Percentiles rank a stretch among this genome's conserved stretches.
Conservation (phyloP, 2,797 vertebrate species). For the Microchirus variegatus region DNA sequence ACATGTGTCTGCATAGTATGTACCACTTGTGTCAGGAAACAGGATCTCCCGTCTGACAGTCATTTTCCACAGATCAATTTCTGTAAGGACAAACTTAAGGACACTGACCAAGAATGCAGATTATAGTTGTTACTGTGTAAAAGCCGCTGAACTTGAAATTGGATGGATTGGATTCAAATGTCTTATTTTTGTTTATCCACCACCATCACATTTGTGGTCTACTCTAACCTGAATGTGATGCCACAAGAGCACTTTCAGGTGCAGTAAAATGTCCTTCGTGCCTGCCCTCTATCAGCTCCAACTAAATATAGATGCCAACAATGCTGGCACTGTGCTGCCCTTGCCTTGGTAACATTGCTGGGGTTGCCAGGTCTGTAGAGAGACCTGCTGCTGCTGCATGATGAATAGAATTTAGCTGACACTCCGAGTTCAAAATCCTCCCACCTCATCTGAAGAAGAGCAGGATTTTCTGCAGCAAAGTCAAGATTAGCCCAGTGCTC, state of each 20-base stretch:
- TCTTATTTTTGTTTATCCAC: slow-evolving; percentile 17
- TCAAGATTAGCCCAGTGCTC: slow-evolving; percentile 71
- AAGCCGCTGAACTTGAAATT: slow-evolving; percentile 24
- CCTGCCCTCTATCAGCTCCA: slow-evolving; percentile 56
- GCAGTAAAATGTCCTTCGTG: slow-evolving; percentile 53
- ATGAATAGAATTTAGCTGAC: slow-evolving; percentile 74
- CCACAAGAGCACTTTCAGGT: slow-evolving; percentile 53
- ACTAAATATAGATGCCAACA: slow-evolving; percentile 72
- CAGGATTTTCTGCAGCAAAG: slow-evolving; percentile 64
- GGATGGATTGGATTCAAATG: background rate
- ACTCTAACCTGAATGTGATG: slow-evolving; percentile 31
- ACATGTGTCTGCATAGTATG: slow-evolving; percentile 24
- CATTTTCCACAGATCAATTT: slow-evolving; percentile 22
- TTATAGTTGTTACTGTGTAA: slow-evolving; percentile 16
- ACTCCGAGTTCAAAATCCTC: slow-evolving; percentile 54
- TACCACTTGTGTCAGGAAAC: slow-evolving; percentile 21
- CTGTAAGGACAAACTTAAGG: slow-evolving; percentile 33
- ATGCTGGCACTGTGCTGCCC: slow-evolving; percentile 57
- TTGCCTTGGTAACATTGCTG: slow-evolving; percentile 52
- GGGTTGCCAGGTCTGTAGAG: slow-evolving; percentile 74
- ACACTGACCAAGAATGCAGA: slow-evolving; percentile 20
- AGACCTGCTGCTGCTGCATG: slow-evolving; percentile 63
- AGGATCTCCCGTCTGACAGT: slow-evolving; percentile 41
- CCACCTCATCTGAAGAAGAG: slow-evolving; percentile 48
- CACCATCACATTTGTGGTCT: slow-evolving; percentile 14